Evolutionary conservation across 2,888 invertebrate species (phyloP).

Genomic region (Thelaira solivaga): DNA sequence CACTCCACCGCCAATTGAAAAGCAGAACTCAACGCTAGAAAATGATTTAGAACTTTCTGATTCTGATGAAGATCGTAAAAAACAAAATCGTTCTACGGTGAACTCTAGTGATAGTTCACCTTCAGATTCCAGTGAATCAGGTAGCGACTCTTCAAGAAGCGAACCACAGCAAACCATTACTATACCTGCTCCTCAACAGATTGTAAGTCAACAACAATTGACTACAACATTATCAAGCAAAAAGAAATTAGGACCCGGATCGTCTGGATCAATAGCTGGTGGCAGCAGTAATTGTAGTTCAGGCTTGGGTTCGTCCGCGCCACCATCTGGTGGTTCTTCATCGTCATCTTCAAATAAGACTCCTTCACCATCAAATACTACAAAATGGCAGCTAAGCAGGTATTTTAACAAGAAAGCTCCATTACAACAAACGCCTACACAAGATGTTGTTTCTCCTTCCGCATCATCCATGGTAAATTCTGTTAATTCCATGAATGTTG

Average conservation of each 20-base stretch:
- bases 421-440: slow-evolving; percentile 65
- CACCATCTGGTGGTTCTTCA: slow-evolving; percentile 64
- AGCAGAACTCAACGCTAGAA: slow-evolving; percentile 77
- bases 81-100: slow-evolving; percentile 76
- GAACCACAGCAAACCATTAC: slow-evolving; percentile 66
- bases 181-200: slow-evolving; percentile 51
- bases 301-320: slow-evolving; percentile 61
- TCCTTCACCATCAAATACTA: slow-evolving; percentile 73
- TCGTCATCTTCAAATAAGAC: slow-evolving; percentile 72
- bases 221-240: slow-evolving; percentile 43
- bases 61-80: slow-evolving; percentile 84
- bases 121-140: slow-evolving; percentile 75
- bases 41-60: slow-evolving; percentile 87
- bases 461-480: slow-evolving; percentile 56
- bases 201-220: slow-evolving; percentile 58
- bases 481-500: slow-evolving; percentile 67
- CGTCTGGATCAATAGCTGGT: slow-evolving; percentile 67
- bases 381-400: slow-evolving; percentile 72
- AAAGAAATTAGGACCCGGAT: slow-evolving; percentile 67
- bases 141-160: slow-evolving; percentile 74
- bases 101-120: slow-evolving; percentile 79
- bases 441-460: slow-evolving; percentile 69
- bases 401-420: slow-evolving; percentile 72
- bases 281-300: slow-evolving; percentile 66
- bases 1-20: slow-evolving; percentile 67